Evolutionary conservation across 1,140 invertebrate genomes (phyloP).

Genomic region (Meloidogyne hapla): DNA sequence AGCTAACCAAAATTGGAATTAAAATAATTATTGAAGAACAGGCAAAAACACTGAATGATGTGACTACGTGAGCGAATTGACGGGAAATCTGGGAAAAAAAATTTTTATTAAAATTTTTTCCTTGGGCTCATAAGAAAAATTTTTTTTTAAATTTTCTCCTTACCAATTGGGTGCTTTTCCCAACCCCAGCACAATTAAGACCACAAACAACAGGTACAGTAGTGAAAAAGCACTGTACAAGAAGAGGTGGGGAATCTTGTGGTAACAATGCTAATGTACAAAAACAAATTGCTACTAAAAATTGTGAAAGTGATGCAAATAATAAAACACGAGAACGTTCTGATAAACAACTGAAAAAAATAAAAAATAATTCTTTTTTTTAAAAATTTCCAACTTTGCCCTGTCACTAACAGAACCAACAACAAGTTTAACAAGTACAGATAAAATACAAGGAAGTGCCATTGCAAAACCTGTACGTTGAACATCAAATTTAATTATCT

Average conservation of each 20-base stretch:
- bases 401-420: constrained; percentile 49
- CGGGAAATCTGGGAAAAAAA: constrained; percentile 34
- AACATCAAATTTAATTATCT: constrained; percentile 47
- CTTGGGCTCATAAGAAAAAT: too few species aligned
- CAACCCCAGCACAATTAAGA: constrained; percentile 46
- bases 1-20: constrained; percentile 31
- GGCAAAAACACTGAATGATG: constrained; percentile 35
- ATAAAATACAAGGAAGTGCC: constrained; percentile 45
- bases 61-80: constrained; percentile 43
- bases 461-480: constrained; percentile 49
- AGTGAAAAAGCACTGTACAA: constrained; percentile 52
- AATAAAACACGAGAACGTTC: constrained; percentile 19
- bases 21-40: constrained; percentile 21
- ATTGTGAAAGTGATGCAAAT: constrained; percentile 47
- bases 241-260: constrained; percentile 20
- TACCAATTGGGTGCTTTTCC: constrained; percentile 48
- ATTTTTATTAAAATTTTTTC: neutral
- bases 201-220: constrained; percentile 44
- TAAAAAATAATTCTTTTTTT: constrained; percentile 1
- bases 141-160: constrained; percentile 15
- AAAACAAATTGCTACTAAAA: constrained; percentile 54
- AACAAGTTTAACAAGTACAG: constrained; percentile 42
- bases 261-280: constrained; percentile 49
- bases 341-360: constrained; percentile 17
- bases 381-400: constrained; percentile 21